A percentile compares a stretch with the other conserved stretches of the same genome.
Conservation (phyloP, 2,113 vertebrate genomes). For the Ammospiza caudacuta region DNA sequence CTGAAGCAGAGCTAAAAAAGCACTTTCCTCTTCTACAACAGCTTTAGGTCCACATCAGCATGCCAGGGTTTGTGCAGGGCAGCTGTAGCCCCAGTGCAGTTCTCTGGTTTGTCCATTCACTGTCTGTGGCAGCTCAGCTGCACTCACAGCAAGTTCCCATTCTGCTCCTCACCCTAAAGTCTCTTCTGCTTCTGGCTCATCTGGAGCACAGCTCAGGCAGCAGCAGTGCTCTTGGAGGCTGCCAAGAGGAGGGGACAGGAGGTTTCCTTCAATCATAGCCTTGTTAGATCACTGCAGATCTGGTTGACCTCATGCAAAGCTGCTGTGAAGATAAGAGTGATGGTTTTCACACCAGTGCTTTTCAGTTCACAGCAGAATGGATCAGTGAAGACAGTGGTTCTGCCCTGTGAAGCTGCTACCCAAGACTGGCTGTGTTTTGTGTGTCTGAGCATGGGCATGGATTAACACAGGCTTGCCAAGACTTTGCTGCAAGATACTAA, state of each 20-base stretch:
- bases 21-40: not conserved
- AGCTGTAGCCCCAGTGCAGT: not conserved
- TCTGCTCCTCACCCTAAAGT: not conserved
- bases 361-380: not conserved
- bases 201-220: not conserved
- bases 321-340: not conserved
- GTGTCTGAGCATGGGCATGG: not conserved
- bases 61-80: not conserved
- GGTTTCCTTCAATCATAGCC: not conserved
- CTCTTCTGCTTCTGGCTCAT: not conserved
- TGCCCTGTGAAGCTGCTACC: not conserved
- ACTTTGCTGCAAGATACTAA: not conserved
- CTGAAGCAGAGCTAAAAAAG: not conserved
- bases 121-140: not conserved
- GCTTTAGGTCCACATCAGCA: not conserved
- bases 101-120: not conserved
- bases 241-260: not conserved
- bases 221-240: not conserved
- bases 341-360: not conserved
- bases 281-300: fast-evolving
- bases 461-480: not conserved
- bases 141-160: not conserved
- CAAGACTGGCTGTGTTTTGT: not conserved
- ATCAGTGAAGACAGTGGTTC: not conserved
- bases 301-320: not conserved